Evolutionary conservation across 2,888 invertebrate species (phyloP), one percentile per base, ranked within the genome.

Genomic region (Yponomeuta sedellus): DNA sequence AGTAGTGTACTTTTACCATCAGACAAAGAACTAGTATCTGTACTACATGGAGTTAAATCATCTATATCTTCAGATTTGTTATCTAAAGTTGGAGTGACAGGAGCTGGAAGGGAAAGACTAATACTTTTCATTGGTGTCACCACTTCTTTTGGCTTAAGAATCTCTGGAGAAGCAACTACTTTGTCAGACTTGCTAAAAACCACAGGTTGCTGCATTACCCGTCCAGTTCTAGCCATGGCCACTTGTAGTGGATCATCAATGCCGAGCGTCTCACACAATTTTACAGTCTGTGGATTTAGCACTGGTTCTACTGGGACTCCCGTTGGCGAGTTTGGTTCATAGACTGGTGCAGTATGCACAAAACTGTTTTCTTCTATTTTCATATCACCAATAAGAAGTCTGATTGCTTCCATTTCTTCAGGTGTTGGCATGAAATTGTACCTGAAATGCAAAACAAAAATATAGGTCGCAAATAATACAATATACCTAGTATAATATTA

Each of bases 191-290:
- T 64, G 16, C 67, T 67, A 64, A 67, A 68, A 63, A 11, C 57
- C 19, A 28, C 44, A 44, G 56, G 22, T 39, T 79, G 69, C 70
- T 73, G 81, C 80, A 91, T 83, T 39, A 77, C 80, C 68, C 91
- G 82, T 0, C 93, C 92, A 25, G 81, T 81, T 67, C 92, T 81
- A 16, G 92, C 82, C 80, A 94, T 80, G 0, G 95, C 80, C 56
- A 95, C 85, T 70, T 92, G 92, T 16, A 96, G 84, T 0, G 98
- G 98, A 87, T 98, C 97, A 78, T 96, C 95, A 67, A 98, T 93
- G 0, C 94, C 93, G 57, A 96, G 81, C 69, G 81, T 92, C 63
- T 94, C 91, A 82, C 96, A 96, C 61, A 96, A 92, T 19, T 85
- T 77, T 16, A 91, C 87, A 10, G 95, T 95, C 79, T 96, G 96